Evolutionary conservation across 2,113 vertebrate species (phyloP), one percentile per base, ranked within the genome.

Genomic region (Myotis yumanensis): DNA sequence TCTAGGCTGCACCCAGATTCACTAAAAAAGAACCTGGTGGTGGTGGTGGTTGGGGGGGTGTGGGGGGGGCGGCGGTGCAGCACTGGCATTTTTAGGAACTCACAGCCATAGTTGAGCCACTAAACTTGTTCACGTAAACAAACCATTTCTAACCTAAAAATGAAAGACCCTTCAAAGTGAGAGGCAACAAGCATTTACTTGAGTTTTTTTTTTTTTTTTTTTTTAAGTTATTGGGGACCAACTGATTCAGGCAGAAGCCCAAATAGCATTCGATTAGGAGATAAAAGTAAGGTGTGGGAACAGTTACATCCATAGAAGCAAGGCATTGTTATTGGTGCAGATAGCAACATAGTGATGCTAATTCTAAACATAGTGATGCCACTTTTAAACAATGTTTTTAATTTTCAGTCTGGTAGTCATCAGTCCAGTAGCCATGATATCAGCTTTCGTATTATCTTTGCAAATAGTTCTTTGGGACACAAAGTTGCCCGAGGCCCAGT

Each of bases 61-160:
- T 4, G 5, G 40, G 40, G 40, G 40, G 1, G 40, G 43, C 7
- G 43, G 43, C 1, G 43, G 43, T 37, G 7, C 11, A 0, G 7
- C 7, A 40, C 62, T 32, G 30, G 16, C 5, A 25, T 54, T 28
- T 77, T 48, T 14, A 17, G 66, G 51, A 72, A 28, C 23, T 52
- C 22, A 23, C 8, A 46, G 20, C 43, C 79, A 25, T 12, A 37
- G 5, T 5, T 0, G 4, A 43, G 6, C 48, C 85, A 22, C 8
- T 25, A 11, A 51, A 73, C 23, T 64, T 5, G 16, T 75, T 89
- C 15, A 14, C 30, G 23, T 75, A 43, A 43, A 43, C 43, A 51
- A 20, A 40, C 77, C 3, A 25, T 40, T 9, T 8, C n/a, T 69
- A 37, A 37, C 68, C n/a, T 37, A 35, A 25, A 28, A 73, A 25